A percentile compares a stretch with the other conserved stretches of the same genome.
These are phyloP conservation scores for Trypoxylus dichotomus DNA, from an alignment of 1,140 invertebrate species.

Conservation along the genomic window DNA sequence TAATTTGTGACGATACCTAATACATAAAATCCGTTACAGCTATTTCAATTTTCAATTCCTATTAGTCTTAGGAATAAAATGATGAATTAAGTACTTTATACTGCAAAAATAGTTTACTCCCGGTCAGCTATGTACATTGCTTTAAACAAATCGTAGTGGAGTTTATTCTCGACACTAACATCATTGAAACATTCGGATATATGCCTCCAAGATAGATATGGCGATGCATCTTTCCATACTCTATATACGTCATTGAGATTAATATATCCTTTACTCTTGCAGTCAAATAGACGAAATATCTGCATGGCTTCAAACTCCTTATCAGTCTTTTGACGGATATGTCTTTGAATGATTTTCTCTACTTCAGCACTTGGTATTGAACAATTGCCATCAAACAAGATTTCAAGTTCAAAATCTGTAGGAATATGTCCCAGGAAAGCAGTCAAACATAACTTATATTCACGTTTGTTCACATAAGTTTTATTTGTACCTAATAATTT, in stretches of 20 bases:
- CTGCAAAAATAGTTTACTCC: background rate
- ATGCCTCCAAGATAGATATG: constrained; percentile 5
- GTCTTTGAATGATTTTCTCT: background rate
- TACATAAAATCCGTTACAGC: no score
- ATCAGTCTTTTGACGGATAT: background rate
- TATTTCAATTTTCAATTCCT: no score
- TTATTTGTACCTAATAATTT: background rate
- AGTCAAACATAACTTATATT: background rate
- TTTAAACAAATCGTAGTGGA: background rate
- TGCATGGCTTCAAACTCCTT: constrained; percentile 1
- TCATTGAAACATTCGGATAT: background rate
- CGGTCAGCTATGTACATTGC: background rate
- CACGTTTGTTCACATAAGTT: background rate
- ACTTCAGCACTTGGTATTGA: background rate
- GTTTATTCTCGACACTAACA: background rate
- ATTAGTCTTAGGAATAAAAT: no score
- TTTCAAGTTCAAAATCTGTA: background rate
- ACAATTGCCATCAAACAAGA: background rate
- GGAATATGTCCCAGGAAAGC: background rate
- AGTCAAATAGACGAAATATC: background rate
- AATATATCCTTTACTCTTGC: background rate
- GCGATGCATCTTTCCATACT: background rate
- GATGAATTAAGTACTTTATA: no score
- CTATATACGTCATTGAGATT: background rate
- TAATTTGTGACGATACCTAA: no score